Evolutionary conservation across 2,113 vertebrate genomes (phyloP).

Genomic region (Cariama cristata): DNA sequence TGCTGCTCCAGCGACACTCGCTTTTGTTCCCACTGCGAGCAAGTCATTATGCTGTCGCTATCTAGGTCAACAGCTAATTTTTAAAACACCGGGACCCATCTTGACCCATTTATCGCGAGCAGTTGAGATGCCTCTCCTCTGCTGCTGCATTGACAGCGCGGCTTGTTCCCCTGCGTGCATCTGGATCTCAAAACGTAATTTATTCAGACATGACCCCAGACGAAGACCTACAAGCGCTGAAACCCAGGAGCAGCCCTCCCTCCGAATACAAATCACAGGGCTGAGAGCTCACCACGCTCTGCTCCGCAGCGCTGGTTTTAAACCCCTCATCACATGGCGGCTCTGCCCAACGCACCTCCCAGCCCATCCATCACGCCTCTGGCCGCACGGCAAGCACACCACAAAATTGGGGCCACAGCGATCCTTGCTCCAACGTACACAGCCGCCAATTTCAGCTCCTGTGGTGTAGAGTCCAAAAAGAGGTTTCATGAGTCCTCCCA

Average conservation of each 20-base stretch:
- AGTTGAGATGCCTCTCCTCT: background rate
- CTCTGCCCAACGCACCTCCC: background rate
- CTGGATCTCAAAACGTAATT: background rate
- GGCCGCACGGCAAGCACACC: accelerated
- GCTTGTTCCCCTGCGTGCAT: background rate
- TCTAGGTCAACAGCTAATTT: conserved; percentile 59
- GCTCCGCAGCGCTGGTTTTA: background rate
- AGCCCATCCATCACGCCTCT: background rate
- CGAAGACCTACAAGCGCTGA: background rate
- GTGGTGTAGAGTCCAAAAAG: background rate
- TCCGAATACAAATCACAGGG: background rate
- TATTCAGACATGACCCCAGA: background rate
- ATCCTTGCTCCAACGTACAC: background rate
- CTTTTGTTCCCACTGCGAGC: background rate
- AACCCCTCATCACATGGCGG: accelerated
- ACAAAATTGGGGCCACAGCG: accelerated
- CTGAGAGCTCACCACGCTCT: background rate
- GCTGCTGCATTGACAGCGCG: accelerated
- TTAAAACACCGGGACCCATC: conserved; percentile 29
- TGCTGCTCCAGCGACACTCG: accelerated
- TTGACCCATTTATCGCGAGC: conserved; percentile 6
- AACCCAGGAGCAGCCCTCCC: background rate
- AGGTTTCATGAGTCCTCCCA: background rate
- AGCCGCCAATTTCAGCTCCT: background rate
- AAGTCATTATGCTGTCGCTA: background rate